These are phyloP conservation scores for Nomada fucata DNA, from an alignment of 2,888 invertebrate genomes.

Conservation along the genomic window DNA sequence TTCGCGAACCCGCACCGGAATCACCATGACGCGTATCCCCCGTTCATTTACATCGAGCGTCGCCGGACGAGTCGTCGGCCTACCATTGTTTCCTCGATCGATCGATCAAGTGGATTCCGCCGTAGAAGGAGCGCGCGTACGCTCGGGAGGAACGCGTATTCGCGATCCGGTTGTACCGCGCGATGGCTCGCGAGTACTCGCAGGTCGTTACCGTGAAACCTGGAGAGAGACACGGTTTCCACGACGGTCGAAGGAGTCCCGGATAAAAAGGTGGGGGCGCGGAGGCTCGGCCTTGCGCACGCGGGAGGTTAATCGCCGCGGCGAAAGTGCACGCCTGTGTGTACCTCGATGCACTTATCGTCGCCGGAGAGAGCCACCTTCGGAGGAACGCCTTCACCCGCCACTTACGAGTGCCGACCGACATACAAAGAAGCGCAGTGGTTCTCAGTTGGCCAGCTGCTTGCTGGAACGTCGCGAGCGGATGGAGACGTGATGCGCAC, in stretches of 20 bases:
- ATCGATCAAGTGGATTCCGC: conserved; percentile 41
- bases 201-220: neutral
- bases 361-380: conserved; percentile 37
- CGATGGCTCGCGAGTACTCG: conserved; percentile 11
- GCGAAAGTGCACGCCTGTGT: conserved; percentile 40
- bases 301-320: conserved; percentile 50
- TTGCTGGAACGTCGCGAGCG: neutral
- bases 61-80: conserved; percentile 15
- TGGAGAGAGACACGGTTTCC: conserved; percentile 12
- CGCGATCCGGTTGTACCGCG: neutral
- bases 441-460: conserved; percentile 34
- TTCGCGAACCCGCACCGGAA: neutral
- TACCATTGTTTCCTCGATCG: conserved; percentile 48
- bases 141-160: conserved; percentile 13
- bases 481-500: conserved; percentile 2
- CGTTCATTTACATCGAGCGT: conserved; percentile 27
- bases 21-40: conserved; percentile 5
- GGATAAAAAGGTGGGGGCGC: neutral
- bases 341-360: conserved; percentile 44
- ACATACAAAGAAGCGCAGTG: conserved; percentile 57
- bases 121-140: conserved; percentile 16
- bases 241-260: conserved; percentile 10
- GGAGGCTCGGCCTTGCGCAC: conserved; percentile 31
- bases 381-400: conserved; percentile 42
- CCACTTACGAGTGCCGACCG: conserved; percentile 58